Conservation (phyloP, 1,140 invertebrate species). For the Ceratosolen fusciceps region DNA sequence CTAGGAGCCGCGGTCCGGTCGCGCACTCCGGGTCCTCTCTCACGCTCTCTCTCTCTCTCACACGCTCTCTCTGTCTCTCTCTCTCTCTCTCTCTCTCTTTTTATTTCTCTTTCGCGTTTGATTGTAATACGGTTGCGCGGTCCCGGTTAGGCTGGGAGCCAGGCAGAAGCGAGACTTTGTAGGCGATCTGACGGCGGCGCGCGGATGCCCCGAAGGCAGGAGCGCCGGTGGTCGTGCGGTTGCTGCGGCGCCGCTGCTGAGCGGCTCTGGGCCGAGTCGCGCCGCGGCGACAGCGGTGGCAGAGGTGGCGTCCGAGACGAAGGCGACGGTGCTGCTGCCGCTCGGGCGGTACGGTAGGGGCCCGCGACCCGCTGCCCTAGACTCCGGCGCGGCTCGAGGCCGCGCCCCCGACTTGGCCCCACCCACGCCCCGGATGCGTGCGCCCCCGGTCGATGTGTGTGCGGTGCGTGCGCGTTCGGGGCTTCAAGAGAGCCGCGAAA, state of each 20-base stretch:
- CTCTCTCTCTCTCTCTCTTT: constrained; percentile 13
- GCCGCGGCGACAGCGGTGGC: not conserved
- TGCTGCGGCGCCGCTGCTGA: not conserved
- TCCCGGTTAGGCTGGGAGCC: constrained; percentile 44
- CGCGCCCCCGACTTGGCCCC: constrained; percentile 15
- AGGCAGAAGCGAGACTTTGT: not conserved
- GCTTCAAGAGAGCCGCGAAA: no score
- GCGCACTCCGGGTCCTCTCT: not conserved
- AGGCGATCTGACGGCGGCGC: constrained; percentile 12
- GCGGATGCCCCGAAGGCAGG: not conserved
- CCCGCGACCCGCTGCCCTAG: constrained; percentile 34
- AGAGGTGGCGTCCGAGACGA: not conserved
- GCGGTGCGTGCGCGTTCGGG: not conserved
- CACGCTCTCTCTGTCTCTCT: constrained; percentile 11
- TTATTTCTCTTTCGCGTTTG: not conserved
- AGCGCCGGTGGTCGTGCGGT: not conserved
- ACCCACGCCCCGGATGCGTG: not conserved
- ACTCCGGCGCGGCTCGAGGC: constrained; percentile 51
- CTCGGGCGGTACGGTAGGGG: constrained; percentile 24
- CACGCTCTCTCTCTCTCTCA: not conserved
- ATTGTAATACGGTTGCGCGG: not conserved
- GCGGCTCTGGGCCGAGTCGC: not conserved
- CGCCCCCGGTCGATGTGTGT: not conserved
- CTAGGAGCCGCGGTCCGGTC: not conserved
- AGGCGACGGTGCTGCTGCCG: constrained; percentile 52